Base-by-base conservation (phyloP, 1,140 invertebrate species). In the Rhizoglyphus robini region DNA sequence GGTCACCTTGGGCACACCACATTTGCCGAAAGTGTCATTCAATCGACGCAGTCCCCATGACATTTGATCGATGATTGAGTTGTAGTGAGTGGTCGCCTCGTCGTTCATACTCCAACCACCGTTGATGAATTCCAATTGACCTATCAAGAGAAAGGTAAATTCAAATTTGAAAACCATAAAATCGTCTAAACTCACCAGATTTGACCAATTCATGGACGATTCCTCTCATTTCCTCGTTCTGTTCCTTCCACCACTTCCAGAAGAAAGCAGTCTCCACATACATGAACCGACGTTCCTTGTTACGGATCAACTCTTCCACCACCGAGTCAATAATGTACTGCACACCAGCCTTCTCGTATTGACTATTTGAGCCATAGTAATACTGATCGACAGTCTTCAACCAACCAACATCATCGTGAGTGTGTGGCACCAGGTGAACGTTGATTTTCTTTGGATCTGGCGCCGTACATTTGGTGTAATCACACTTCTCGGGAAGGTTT, bases 71-170 rank as follows among this genome's bases (percentile, higher is more conserved):
- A 99, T 85, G 13, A 91, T 86, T 20, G 88, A 89, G 68, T 88
- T 87, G 75, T 98, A 99, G 74, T 97, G 89, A 0, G 88, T 83
- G 0, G 83, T 79, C 0, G 91, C 93, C 73, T 97, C 94, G 73
- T 97, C 94, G 75, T 96, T 92, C 89, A 94, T 92, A 0, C 96
- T 92, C 93, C 93, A 98, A 30, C 93, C 94, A 2, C 93, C 94
- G 0, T 90, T 94, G 0, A 90, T 88, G 69, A 98, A 89, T 76
- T 99, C 94, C 23, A 98, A 78, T 49, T 90, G 82, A 20, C 90
- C 90, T 25, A 8, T 60, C 15, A 60, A 46, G 13, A 60, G 11
- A 60, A 15, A 5, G n/a, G 5, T 46, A 36, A 13, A 48, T 60
- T 60, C 25, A 60, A 60, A n/a, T 60, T 13, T 48, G 23, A 27